These are phyloP conservation scores for Ptilorrhoa leucosticta DNA, from an alignment of 2,113 vertebrate species.

Conservation along the genomic window DNA sequence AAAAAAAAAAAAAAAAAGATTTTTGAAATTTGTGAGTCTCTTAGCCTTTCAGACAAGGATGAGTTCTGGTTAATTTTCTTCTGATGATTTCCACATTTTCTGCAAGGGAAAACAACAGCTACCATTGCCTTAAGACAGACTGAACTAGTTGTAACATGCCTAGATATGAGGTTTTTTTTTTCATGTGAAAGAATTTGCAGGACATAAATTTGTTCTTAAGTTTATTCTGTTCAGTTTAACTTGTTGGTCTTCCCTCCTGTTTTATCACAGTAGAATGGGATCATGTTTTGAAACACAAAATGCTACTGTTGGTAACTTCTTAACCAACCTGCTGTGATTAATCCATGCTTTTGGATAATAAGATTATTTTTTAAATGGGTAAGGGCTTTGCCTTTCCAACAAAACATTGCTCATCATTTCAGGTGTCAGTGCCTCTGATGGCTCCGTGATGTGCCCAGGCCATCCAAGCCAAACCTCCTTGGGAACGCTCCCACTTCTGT, in stretches of 20 bases:
- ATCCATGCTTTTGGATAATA: neutral
- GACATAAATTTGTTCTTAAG: neutral
- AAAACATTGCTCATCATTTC: neutral
- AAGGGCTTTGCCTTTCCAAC: neutral
- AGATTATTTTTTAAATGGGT: neutral
- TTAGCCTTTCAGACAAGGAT: conserved; percentile 27
- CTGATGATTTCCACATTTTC: conserved; percentile 45
- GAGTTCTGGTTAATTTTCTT: conserved; percentile 58
- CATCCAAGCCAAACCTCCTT: neutral
- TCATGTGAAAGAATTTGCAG: neutral
- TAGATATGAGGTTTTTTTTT: neutral
- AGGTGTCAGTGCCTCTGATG: neutral
- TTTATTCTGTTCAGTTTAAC: neutral
- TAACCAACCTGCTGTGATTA: neutral
- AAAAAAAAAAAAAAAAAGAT: neutral
- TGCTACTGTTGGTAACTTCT: neutral
- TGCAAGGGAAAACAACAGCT: conserved; percentile 34
- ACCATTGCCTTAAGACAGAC: conserved; percentile 46
- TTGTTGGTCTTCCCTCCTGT: neutral
- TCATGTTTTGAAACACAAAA: neutral
- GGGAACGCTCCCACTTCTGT: neutral
- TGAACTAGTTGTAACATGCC: neutral
- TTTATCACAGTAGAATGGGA: neutral
- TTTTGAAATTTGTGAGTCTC: conserved; percentile 34
- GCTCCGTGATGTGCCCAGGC: neutral